Percentiles rank a stretch among this genome's conserved stretches.
Conservation (phyloP, 2,113 vertebrate genomes). For the Uria lomvia region DNA sequence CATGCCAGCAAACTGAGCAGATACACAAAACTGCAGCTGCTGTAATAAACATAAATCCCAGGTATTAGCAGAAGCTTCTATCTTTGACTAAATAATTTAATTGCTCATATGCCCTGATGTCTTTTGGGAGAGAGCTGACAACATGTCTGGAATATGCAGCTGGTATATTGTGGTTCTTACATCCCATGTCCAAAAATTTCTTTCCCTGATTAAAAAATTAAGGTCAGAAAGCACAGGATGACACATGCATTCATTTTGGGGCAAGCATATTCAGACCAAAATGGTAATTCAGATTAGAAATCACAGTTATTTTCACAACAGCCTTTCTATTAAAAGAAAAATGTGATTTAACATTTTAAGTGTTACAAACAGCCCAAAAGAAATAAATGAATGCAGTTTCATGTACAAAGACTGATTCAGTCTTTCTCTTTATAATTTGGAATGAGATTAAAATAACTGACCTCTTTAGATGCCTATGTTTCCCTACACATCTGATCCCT, state of each 20-base stretch:
- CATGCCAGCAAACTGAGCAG: background rate
- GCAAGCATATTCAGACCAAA: background rate
- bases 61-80: background rate
- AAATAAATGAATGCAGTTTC: background rate
- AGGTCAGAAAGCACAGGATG: background rate
- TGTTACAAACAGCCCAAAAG: background rate
- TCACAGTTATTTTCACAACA: background rate
- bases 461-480: background rate
- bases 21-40: background rate
- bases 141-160: background rate
- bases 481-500: background rate
- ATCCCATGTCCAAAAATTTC: background rate
- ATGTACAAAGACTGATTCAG: background rate
- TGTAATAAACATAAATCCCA: background rate
- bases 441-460: background rate
- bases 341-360: background rate
- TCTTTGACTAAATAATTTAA: slow-evolving; percentile 6
- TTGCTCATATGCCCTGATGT: background rate
- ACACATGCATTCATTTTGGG: background rate
- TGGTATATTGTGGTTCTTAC: background rate
- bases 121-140: background rate
- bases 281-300: background rate
- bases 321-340: background rate
- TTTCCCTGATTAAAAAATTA: background rate
- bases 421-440: background rate